A percentile compares a stretch with the other conserved stretches of the same genome.
Conservation (phyloP, 2,888 invertebrate genomes). For the Rapana venosa region DNA sequence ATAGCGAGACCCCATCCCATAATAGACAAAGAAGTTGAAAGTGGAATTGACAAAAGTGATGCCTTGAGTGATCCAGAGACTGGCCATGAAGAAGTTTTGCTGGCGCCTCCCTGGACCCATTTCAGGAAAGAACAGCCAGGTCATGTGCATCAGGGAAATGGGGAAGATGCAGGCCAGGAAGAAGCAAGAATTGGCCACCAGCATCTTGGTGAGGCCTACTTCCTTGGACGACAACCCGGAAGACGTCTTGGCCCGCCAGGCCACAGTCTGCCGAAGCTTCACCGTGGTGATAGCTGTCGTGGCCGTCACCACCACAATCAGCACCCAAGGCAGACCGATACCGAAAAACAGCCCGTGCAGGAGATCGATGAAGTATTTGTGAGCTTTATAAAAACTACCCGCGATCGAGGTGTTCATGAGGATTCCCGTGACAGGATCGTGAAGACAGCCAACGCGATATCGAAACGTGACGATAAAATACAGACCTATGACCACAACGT, state of each 20-base stretch:
- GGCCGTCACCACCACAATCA: not conserved
- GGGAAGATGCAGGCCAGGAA: constrained; percentile 2
- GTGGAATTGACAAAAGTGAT: not conserved
- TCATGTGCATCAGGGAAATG: not conserved
- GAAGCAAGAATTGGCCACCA: not conserved
- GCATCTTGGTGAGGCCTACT: not conserved
- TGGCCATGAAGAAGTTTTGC: not conserved
- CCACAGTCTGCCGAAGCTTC: not conserved
- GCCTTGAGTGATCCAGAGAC: not conserved
- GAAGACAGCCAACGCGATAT: not conserved
- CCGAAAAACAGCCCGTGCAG: not conserved
- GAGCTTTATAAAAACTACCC: not conserved
- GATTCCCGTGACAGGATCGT: not conserved
- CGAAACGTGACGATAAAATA: not conserved
- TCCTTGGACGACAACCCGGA: not conserved
- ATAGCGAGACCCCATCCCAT: not conserved
- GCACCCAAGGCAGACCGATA: not conserved
- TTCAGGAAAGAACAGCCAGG: not conserved
- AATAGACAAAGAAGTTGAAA: not conserved
- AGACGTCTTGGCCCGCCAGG: not conserved
- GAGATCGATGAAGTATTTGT: not conserved
- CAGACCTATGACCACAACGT: not conserved
- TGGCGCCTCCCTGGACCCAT: not conserved
- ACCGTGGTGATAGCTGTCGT: not conserved
- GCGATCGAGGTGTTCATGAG: not conserved